Evolutionary conservation across 2,113 vertebrate species (phyloP).

Genomic region (Eudyptes chrysolophus): DNA sequence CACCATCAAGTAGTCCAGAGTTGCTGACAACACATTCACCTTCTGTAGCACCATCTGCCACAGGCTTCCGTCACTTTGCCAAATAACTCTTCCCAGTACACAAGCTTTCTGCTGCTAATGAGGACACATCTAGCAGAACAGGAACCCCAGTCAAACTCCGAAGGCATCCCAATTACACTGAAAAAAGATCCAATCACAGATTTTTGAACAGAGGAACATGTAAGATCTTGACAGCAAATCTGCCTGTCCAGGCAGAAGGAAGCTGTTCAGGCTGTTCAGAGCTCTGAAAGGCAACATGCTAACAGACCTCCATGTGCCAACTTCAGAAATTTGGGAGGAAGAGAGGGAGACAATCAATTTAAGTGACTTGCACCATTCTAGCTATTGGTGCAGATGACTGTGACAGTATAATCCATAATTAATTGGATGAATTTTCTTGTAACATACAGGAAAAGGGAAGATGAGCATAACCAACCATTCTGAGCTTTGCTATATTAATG

Average conservation of each 20-base stretch:
- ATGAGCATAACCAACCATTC: background rate
- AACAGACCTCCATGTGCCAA: background rate
- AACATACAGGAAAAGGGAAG: background rate
- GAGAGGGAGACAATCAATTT: background rate
- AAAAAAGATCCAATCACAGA: background rate
- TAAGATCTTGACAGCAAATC: background rate
- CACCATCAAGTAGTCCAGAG: background rate
- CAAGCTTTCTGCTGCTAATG: background rate
- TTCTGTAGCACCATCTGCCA: constrained; percentile 28
- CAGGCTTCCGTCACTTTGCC: background rate
- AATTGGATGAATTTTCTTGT: background rate
- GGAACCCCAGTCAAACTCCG: background rate
- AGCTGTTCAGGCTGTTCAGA: background rate
- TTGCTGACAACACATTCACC: background rate
- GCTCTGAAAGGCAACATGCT: background rate
- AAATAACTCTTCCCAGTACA: background rate
- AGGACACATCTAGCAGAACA: background rate
- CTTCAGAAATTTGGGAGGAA: background rate
- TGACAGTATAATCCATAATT: background rate
- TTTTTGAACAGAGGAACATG: background rate
- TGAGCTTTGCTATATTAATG: accelerated
- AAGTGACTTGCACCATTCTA: background rate
- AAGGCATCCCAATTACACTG: background rate
- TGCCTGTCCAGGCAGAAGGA: background rate
- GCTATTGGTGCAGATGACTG: background rate